A percentile compares a stretch with the other conserved stretches of the same genome.
Evolutionary conservation across 2,888 invertebrate genomes (phyloP).

Genomic region (Andrena camellia): DNA sequence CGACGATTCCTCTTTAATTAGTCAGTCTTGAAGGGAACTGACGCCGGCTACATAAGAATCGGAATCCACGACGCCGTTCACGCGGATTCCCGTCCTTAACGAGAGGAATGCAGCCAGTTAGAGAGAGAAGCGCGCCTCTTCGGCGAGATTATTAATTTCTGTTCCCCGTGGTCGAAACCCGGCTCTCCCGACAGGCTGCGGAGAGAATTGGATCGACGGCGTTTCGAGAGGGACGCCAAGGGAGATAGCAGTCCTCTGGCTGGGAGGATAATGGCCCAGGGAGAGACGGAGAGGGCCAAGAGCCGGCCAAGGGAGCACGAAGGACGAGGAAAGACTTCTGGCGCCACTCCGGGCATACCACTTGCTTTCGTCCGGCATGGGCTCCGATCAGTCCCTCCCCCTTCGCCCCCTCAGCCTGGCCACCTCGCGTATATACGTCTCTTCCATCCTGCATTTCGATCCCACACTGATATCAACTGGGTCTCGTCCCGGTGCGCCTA

Average conservation of each 20-base stretch:
- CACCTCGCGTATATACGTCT: slow-evolving; percentile 35
- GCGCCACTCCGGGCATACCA: slow-evolving; percentile 76
- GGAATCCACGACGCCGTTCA: slow-evolving; percentile 70
- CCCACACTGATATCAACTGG: slow-evolving; percentile 75
- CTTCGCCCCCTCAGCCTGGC: slow-evolving; percentile 48
- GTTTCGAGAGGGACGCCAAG: slow-evolving; percentile 61
- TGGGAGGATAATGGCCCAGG: slow-evolving; percentile 51
- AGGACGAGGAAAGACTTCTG: slow-evolving; percentile 70
- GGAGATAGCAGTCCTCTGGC: slow-evolving; percentile 56
- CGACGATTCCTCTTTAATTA: slow-evolving; percentile 72
- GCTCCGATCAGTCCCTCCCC: slow-evolving; percentile 49
- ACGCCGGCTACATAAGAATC: slow-evolving; percentile 69
- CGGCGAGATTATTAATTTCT: slow-evolving; percentile 70
- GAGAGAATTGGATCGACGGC: slow-evolving; percentile 73
- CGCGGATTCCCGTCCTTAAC: slow-evolving; percentile 72
- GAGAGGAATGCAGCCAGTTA: slow-evolving; percentile 71
- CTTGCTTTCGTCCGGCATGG: slow-evolving; percentile 68
- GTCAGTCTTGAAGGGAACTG: slow-evolving; percentile 68
- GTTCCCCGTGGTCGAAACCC: slow-evolving; percentile 67
- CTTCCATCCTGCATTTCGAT: slow-evolving; percentile 64
- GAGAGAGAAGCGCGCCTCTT: slow-evolving; percentile 68
- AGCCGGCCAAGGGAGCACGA: slow-evolving; percentile 50
- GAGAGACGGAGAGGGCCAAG: slow-evolving; percentile 41
- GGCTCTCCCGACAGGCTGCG: slow-evolving; percentile 67
- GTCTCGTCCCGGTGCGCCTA: slow-evolving; percentile 68